phyloP scores from a whole-genome alignment of 1,140 invertebrate genomes.

The Pseudomyrmex gracilis region DNA sequence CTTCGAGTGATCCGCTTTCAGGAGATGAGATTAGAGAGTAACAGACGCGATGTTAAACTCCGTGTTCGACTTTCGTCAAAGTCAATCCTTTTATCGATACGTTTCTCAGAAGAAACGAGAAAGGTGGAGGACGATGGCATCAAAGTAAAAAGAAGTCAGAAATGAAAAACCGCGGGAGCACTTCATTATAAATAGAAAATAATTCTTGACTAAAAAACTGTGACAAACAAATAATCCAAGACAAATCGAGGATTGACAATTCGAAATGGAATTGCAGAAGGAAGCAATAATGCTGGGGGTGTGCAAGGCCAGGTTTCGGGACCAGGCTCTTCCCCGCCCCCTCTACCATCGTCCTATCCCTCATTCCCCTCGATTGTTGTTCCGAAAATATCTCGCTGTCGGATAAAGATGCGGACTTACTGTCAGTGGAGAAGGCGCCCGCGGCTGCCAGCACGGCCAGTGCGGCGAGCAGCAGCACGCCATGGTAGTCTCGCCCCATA shows the following conservation, averaged over 20 bases:
- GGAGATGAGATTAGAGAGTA: background rate
- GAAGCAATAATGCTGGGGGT: background rate
- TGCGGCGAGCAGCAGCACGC: slow-evolving; percentile 59
- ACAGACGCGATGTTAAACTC: background rate
- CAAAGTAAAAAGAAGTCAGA: background rate
- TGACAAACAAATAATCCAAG: no score
- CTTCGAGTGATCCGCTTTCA: background rate
- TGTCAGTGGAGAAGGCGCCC: slow-evolving; percentile 64
- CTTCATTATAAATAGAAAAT: background rate
- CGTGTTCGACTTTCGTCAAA: background rate
- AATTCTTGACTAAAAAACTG: background rate
- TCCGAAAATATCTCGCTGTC: background rate
- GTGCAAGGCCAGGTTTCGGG: slow-evolving; percentile 8
- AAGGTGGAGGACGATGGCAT: background rate
- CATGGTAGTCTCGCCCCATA: slow-evolving; percentile 72
- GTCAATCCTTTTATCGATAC: background rate
- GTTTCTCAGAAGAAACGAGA: background rate
- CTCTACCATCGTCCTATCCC: no score
- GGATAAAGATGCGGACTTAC: slow-evolving; percentile 58
- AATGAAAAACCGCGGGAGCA: background rate
- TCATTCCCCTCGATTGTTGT: background rate
- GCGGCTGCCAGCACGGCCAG: slow-evolving; percentile 56
- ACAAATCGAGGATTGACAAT: background rate
- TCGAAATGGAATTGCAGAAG: background rate
- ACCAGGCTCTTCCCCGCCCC: slow-evolving; percentile 1